phyloP scores from a whole-genome alignment of 2,888 invertebrate genomes.

The Rapana venosa region DNA sequence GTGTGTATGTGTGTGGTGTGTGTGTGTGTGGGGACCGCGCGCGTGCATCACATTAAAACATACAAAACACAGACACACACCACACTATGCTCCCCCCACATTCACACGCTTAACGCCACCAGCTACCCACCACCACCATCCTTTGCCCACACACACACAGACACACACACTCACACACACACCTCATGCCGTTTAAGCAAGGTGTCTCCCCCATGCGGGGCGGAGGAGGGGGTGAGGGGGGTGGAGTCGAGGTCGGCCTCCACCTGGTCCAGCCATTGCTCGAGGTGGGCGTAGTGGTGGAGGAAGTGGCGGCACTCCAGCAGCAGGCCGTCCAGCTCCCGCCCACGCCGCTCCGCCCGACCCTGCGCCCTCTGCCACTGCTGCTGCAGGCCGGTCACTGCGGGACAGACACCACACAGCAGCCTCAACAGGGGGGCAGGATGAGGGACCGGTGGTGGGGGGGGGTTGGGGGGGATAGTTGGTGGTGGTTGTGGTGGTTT shows the following conservation, averaged over 20 bases:
- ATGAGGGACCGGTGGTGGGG: too few species aligned
- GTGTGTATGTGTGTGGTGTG: too few species aligned
- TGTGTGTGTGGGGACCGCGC: too few species aligned
- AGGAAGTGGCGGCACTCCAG: constrained; percentile 95
- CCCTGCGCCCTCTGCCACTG: constrained; percentile 95
- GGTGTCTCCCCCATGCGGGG: constrained; percentile 92
- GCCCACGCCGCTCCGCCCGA: constrained; percentile 87
- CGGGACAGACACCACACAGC: not conserved
- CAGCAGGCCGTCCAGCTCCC: constrained; percentile 93
- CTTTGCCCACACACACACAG: not conserved
- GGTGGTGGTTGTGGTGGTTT: too few species aligned
- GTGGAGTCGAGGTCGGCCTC: constrained; percentile 90
- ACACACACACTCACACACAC: constrained; percentile 48
- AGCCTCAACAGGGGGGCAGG: too few species aligned
- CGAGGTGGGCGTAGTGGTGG: constrained; percentile 91
- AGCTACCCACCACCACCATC: not conserved
- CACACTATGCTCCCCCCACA: too few species aligned
- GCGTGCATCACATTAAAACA: too few species aligned
- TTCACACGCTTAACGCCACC: too few species aligned
- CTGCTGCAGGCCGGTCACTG: constrained; percentile 82
- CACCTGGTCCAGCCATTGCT: constrained; percentile 94
- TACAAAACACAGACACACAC: too few species aligned
- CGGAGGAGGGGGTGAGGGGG: constrained; percentile 86
- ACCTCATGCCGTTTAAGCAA: constrained; percentile 95
- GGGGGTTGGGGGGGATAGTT: too few species aligned